phyloP scores from a whole-genome alignment of 2,113 vertebrate genomes.

The Microtus ochrogaster region DNA sequence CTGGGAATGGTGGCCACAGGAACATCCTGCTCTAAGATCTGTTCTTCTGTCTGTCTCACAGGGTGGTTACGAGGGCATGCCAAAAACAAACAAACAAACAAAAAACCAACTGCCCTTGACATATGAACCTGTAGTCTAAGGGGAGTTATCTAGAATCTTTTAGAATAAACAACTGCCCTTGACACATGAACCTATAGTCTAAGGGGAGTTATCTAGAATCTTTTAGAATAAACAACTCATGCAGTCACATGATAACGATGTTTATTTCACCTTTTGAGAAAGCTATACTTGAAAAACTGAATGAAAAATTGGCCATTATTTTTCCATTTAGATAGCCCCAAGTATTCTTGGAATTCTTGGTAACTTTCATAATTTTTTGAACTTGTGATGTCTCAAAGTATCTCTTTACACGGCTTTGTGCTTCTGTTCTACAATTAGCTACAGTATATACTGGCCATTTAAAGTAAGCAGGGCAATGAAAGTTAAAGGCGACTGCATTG shows the following conservation, averaged over 20 bases:
- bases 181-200: constrained; percentile 9
- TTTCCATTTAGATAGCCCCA: constrained; percentile 20
- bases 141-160: constrained; percentile 8
- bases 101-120: background rate
- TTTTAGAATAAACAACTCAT: background rate
- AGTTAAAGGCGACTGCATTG: constrained; percentile 35
- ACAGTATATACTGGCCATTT: background rate
- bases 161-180: background rate
- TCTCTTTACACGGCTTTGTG: background rate
- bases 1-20: background rate
- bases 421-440: constrained; percentile 50
- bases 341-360: constrained; percentile 47
- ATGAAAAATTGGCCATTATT: background rate
- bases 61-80: background rate
- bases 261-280: background rate
- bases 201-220: constrained; percentile 1
- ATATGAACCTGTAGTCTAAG: constrained; percentile 11
- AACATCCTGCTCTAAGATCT: constrained; percentile 27
- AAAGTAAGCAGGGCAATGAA: background rate
- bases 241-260: background rate
- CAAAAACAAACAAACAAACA: background rate
- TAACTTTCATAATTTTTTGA: constrained; percentile 28
- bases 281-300: constrained; percentile 17
- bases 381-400: constrained; percentile 22
- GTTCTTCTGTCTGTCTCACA: constrained; percentile 21